Conservation (phyloP, 2,797 vertebrate genomes). For the Poeciliopsis gracilis region DNA sequence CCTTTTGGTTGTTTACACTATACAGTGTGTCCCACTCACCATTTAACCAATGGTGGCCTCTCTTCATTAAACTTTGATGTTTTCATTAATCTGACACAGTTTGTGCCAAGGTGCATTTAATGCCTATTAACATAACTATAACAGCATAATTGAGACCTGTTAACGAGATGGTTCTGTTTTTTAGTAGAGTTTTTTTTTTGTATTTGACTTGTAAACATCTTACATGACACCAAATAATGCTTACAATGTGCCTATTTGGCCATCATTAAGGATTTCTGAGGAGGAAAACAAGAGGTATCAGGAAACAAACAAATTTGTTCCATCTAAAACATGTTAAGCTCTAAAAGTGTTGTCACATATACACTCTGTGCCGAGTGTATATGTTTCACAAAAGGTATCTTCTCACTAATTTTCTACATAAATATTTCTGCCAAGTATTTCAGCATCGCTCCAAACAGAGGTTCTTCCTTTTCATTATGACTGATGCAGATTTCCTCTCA, state of each 20-base stretch:
- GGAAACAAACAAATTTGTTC: background rate
- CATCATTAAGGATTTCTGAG: background rate
- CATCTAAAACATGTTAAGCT: background rate
- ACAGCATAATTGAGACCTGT: background rate
- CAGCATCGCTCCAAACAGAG: background rate
- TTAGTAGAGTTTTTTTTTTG: background rate
- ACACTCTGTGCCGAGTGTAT: background rate
- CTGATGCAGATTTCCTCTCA: conserved; percentile 1
- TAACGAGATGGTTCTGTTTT: background rate
- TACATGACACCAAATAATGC: background rate
- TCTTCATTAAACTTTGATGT: conserved; percentile 38
- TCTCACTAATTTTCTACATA: background rate
- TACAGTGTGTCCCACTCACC: conserved; percentile 52
- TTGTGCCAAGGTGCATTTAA: conserved; percentile 16
- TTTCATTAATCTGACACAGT: conserved; percentile 22
- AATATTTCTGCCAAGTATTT: background rate
- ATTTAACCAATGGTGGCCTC: conserved; percentile 30
- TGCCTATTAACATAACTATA: background rate
- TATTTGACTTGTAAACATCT: background rate
- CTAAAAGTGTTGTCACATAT: background rate
- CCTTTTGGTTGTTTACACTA: conserved; percentile 69
- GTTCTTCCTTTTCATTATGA: background rate
- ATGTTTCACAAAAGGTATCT: background rate
- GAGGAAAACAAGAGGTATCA: background rate
- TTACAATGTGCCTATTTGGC: background rate